A percentile compares a stretch with the other conserved stretches of the same genome.
Evolutionary conservation across 2,888 invertebrate genomes (phyloP).

Genomic region (Lutraria lutraria): DNA sequence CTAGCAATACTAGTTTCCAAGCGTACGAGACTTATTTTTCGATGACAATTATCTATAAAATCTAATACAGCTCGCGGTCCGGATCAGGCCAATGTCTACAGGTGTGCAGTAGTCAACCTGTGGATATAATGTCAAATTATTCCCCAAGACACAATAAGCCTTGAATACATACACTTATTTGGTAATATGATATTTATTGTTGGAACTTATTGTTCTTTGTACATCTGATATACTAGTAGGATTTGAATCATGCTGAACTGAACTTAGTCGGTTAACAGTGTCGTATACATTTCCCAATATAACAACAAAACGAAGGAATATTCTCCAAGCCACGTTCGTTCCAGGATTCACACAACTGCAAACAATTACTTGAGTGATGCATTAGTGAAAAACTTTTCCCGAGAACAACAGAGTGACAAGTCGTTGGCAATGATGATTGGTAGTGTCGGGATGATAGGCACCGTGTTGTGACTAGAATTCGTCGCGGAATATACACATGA

Average conservation of each 20-base stretch:
- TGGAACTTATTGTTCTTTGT: background rate
- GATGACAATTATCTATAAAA: no score
- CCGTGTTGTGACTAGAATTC: background rate
- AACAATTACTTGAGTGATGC: conserved; percentile 10
- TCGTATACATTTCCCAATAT: conserved; percentile 16
- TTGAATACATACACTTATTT: background rate
- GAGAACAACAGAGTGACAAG: background rate
- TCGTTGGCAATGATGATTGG: background rate
- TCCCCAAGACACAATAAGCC: no score
- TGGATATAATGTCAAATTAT: no score
- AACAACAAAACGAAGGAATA: background rate
- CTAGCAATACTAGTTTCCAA: no score
- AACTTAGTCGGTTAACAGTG: background rate
- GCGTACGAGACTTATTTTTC: no score
- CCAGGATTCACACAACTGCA: conserved; percentile 6
- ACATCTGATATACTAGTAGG: conserved; percentile 15
- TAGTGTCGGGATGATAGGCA: background rate
- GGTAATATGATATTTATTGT: background rate
- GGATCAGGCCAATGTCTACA: no score
- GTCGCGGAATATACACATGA: background rate
- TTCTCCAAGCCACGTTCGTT: background rate
- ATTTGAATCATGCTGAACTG: background rate
- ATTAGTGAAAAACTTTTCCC: background rate
- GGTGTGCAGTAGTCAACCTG: no score
- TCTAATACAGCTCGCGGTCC: no score